These are phyloP conservation scores for Eugnorisma glareosa DNA, from an alignment of 2,888 invertebrate genomes.

Conservation along the genomic window DNA sequence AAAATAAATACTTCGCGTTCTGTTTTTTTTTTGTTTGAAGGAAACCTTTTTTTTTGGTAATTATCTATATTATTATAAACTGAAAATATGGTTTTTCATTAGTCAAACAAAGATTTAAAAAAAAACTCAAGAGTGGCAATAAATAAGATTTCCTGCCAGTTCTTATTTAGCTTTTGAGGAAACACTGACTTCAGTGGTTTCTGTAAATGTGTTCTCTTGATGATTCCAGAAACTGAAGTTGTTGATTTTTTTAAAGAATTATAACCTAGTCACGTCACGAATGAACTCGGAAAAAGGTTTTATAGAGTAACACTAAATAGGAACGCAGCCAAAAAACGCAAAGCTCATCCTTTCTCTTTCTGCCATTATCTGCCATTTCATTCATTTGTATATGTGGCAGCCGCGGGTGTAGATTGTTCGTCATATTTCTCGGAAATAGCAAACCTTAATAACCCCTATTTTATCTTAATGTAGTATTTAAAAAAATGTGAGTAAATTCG, in stretches of 20 bases:
- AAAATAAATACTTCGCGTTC: conserved; percentile 24
- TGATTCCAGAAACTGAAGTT: too few relatives aligned
- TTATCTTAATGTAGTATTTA: conserved; percentile 87
- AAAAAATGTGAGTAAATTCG: conserved; percentile 84
- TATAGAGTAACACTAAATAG: conserved; percentile 24
- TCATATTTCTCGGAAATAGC: conserved; percentile 80
- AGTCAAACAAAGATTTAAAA: not conserved
- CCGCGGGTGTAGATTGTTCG: conserved; percentile 84
- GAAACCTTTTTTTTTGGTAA: not conserved
- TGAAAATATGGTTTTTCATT: not conserved
- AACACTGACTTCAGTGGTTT: not conserved
- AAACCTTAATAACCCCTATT: conserved; percentile 73
- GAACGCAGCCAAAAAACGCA: conserved; percentile 71
- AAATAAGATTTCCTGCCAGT: not conserved
- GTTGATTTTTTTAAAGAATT: not conserved
- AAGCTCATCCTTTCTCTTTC: conserved; percentile 72
- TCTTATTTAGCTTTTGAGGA: not conserved
- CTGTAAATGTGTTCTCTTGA: too few relatives aligned
- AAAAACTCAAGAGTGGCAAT: not conserved
- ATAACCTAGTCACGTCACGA: not conserved
- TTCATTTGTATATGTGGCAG: conserved; percentile 91
- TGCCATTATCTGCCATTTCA: conserved; percentile 80
- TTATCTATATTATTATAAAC: not conserved
- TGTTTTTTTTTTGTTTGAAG: not conserved
- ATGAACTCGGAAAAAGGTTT: conserved; percentile 20